Conservation (phyloP, 1,140 invertebrate genomes). For the Formica exsecta region DNA sequence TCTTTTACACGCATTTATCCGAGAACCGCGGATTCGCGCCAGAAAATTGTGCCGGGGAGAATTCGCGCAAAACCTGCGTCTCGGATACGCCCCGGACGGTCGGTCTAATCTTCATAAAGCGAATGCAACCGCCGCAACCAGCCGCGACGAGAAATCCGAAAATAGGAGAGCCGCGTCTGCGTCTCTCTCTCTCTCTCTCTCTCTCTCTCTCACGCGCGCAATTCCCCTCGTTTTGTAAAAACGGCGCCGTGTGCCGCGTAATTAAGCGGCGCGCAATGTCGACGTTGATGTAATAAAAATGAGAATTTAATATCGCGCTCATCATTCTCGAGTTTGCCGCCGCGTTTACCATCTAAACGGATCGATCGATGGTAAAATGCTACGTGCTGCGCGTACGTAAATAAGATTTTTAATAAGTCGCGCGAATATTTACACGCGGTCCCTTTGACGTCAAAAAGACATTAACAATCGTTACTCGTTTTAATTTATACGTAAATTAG, state of each 20-base stretch:
- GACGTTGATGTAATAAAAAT: slow-evolving; percentile 65
- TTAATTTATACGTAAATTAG: background rate
- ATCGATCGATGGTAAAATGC: slow-evolving; percentile 29
- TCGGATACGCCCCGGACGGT: slow-evolving; percentile 28
- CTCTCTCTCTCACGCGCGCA: background rate
- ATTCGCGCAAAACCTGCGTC: slow-evolving; percentile 15
- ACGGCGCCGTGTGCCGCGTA: slow-evolving; percentile 46
- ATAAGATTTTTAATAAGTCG: slow-evolving; percentile 50
- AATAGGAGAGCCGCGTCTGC: slow-evolving; percentile 6
- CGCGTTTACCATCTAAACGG: background rate
- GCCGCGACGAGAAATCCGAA: slow-evolving; percentile 8
- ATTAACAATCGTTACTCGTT: background rate
- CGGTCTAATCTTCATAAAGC: slow-evolving; percentile 65
- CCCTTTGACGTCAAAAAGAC: background rate
- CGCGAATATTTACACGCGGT: background rate
- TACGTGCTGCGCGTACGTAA: slow-evolving; percentile 28
- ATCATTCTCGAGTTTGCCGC: slow-evolving; percentile 60
- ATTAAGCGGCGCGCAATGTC: slow-evolving; percentile 61
- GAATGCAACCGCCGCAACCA: background rate
- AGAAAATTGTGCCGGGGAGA: slow-evolving; percentile 24
- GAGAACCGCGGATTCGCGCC: background rate
- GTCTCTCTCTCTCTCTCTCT: background rate
- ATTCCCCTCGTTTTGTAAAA: slow-evolving; percentile 44
- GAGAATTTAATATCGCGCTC: slow-evolving; percentile 60
- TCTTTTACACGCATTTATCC: slow-evolving; percentile 14